These are phyloP conservation scores for Helicolenus hilgendorfi DNA, from an alignment of 2,797 vertebrate genomes.

Conservation along the genomic window DNA sequence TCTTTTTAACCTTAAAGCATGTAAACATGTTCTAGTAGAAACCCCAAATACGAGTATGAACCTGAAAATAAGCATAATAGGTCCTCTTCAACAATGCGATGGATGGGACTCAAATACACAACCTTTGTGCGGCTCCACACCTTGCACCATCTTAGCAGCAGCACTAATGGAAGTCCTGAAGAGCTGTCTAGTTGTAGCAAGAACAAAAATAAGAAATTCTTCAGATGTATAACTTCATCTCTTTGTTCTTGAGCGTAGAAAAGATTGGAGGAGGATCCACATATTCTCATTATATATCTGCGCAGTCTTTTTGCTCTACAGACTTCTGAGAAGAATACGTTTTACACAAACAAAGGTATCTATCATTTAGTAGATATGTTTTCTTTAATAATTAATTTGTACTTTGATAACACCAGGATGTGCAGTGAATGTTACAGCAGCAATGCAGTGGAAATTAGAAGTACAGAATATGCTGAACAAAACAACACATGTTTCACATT, in stretches of 20 bases:
- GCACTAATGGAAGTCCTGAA: background rate
- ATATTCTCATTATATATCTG: background rate
- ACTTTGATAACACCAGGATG: conserved; percentile 33
- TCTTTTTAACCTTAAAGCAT: too few relatives aligned
- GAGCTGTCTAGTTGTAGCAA: background rate
- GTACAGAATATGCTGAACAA: background rate
- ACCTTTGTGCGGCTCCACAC: too few relatives aligned
- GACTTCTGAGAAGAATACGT: background rate
- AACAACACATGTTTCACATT: conserved; percentile 7
- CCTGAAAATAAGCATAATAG: too few relatives aligned
- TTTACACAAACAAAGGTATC: conserved; percentile 31
- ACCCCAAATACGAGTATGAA: too few relatives aligned
- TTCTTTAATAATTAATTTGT: conserved; percentile 48
- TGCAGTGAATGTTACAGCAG: conserved; percentile 24
- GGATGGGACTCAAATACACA: background rate
- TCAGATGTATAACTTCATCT: background rate
- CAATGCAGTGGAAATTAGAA: conserved; percentile 10
- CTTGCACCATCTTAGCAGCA: background rate
- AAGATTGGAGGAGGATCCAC: background rate
- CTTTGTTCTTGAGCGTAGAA: background rate
- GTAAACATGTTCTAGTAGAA: too few relatives aligned
- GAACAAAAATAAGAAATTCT: background rate
- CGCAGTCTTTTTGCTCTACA: background rate
- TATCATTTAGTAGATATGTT: conserved; percentile 44
- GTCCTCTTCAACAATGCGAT: background rate